These are phyloP conservation scores for Schmidtea mediterranea DNA, from an alignment of 1,140 invertebrate species.

Conservation along the genomic window DNA sequence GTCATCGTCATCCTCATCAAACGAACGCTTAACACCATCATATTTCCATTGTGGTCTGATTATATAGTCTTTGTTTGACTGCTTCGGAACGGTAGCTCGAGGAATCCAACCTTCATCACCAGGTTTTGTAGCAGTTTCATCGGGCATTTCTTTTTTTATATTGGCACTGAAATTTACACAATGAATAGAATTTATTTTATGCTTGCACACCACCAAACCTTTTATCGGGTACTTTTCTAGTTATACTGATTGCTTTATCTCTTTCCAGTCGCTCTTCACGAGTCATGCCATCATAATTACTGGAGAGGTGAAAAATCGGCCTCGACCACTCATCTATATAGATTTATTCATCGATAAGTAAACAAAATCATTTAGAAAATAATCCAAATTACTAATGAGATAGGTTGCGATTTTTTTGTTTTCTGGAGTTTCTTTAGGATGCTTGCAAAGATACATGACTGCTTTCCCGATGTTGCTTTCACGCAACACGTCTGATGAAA, in stretches of 20 bases:
- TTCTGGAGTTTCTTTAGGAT: constrained; percentile 76
- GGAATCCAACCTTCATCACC: constrained; percentile 80
- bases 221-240: background rate
- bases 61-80: constrained; percentile 85
- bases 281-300: background rate
- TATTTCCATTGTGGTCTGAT: constrained; percentile 63
- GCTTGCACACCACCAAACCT: constrained; percentile 5
- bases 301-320: constrained; percentile 5
- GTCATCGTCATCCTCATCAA: too few species aligned
- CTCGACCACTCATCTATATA: constrained; percentile 5
- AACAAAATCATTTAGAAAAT: too few species aligned
- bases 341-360: background rate
- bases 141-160: constrained; percentile 9
- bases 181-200: constrained; percentile 5
- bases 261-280: constrained; percentile 3
- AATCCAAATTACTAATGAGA: constrained; percentile 44
- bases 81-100: constrained; percentile 66
- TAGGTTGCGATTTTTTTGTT: constrained; percentile 65
- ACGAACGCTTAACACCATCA: constrained; percentile 28
- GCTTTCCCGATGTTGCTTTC: constrained; percentile 83
- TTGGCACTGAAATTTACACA: constrained; percentile 4
- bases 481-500: constrained; percentile 63
- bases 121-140: constrained; percentile 37
- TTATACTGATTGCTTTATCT: background rate
- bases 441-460: constrained; percentile 96